Conservation (phyloP, 2,113 vertebrate species). For the Donacobius atricapilla region DNA sequence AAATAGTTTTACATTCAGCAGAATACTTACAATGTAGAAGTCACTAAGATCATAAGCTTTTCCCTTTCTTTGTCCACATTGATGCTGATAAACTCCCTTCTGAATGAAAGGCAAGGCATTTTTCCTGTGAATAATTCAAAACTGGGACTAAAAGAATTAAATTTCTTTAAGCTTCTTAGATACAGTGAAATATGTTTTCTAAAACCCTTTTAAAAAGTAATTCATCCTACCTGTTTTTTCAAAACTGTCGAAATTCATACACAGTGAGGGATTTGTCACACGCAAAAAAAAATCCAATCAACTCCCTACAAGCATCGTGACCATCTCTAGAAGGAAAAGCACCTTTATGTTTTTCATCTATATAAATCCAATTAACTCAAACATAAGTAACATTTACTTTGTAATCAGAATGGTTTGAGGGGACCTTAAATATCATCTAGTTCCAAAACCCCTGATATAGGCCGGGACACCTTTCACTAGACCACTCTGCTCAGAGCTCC, state of each 20-base stretch:
- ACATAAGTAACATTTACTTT: neutral
- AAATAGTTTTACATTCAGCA: neutral
- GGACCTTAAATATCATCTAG: neutral
- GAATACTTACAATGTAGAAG: constrained; percentile 71
- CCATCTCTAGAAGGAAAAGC: constrained; percentile 73
- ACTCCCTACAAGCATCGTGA: constrained; percentile 78
- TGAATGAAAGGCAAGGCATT: constrained; percentile 79
- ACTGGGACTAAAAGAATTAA: neutral
- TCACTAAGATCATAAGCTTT: constrained; percentile 70
- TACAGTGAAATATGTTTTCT: neutral
- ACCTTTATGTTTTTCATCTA: neutral
- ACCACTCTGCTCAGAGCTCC: neutral
- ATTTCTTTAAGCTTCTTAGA: neutral
- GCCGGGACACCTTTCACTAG: neutral
- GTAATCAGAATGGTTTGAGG: neutral
- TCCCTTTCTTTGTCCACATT: constrained; percentile 68
- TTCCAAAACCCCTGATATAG: neutral
- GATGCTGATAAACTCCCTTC: constrained; percentile 74
- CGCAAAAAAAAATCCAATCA: constrained; percentile 79
- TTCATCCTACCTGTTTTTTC: constrained; percentile 78
- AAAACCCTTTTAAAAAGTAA: neutral
- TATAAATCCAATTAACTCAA: neutral
- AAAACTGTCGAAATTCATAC: constrained; percentile 82
- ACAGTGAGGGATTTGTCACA: constrained; percentile 78
- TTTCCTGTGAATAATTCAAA: constrained; percentile 67